Evolutionary conservation across 2,888 invertebrate genomes (phyloP).

Genomic region (Caenorhabditis imperialis): DNA sequence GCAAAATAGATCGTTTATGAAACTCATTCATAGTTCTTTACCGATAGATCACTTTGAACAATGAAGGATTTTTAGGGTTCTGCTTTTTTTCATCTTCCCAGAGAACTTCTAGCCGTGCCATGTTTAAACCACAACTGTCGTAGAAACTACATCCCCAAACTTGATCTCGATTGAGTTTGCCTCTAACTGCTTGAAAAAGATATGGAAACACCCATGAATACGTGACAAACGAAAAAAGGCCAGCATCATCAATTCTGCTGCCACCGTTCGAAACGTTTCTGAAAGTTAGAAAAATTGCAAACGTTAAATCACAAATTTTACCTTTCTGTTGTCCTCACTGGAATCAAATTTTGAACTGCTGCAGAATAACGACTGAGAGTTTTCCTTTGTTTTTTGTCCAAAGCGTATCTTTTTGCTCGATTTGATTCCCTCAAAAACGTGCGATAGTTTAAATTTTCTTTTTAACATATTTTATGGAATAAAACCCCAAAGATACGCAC

Average conservation of each 20-base stretch:
- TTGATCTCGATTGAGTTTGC: slow-evolving; percentile 64
- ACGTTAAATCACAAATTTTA: slow-evolving; percentile 2
- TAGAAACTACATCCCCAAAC: slow-evolving; percentile 77
- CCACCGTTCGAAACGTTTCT: slow-evolving; percentile 57
- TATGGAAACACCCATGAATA: slow-evolving; percentile 79
- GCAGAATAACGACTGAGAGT: slow-evolving; percentile 31
- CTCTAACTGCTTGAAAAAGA: slow-evolving; percentile 77
- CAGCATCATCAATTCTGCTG: slow-evolving; percentile 77
- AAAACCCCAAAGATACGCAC: slow-evolving; percentile 5
- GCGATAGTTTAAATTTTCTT: background rate
- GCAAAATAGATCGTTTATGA: background rate
- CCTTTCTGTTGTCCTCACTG: slow-evolving; percentile 41
- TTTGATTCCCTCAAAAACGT: slow-evolving; percentile 11
- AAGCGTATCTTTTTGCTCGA: slow-evolving; percentile 24
- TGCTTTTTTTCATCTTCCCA: slow-evolving; percentile 79
- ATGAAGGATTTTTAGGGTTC: slow-evolving; percentile 63
- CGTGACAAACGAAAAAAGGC: slow-evolving; percentile 79
- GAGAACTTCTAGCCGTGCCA: slow-evolving; percentile 79
- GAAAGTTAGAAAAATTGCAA: background rate
- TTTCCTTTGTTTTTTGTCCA: slow-evolving; percentile 13
- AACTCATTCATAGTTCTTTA: too few relatives aligned
- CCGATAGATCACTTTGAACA: slow-evolving; percentile 65
- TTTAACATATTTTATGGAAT: background rate
- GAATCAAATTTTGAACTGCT: slow-evolving; percentile 45
- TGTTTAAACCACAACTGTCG: slow-evolving; percentile 78